Evolutionary conservation across 2,888 invertebrate genomes (phyloP), one percentile per base, ranked within the genome.

Genomic region (Molorchus minor): DNA sequence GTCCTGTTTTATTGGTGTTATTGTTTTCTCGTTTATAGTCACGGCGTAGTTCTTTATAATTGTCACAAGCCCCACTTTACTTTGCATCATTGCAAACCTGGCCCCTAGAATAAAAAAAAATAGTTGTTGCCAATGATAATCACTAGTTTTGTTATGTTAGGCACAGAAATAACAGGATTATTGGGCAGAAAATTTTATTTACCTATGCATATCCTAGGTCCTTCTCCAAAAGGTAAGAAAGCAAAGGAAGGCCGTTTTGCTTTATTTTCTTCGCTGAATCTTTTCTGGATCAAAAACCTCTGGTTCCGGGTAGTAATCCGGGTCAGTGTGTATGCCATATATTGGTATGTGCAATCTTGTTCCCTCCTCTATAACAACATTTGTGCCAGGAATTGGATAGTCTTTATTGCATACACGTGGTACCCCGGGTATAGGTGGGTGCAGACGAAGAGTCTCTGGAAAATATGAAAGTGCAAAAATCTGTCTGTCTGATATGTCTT

Each of bases 201-300:
- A 64, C 85, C 85, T 71, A 85, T 80, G 69, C 86, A 86, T 74
- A 83, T 82, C 56, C 84, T 79, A 2, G 85, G 85, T 0, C 85
- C 85, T 71, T 84, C 85, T 1, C 85, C 85, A 69, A 85, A 85
- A 0, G 85, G 85, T 13, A 65, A 40, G 30, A 43, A 62, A 15
- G 62, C 51, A 33, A 59, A 57, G 0, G 81, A 82, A 47, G 85
- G 84, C 41, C 86, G 76, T 40, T 79, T 80, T 0, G 82, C 79
- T 58, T 84, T 85, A 15, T 82, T 82, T 45, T 84, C 83, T 8
- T 80, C 77, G 0, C 81, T 74, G 75, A 87, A 88, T 61, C 88
- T 80, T 16, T n/a, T 87, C 85, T 0, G 88, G 88, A 51, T 84
- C 82, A 61, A 88, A 88, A 17, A 80, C 80, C 0, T 85, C 82